These are phyloP conservation scores for Pangasianodon gigas DNA, from an alignment of 2,113 vertebrate genomes.

Conservation along the genomic window DNA sequence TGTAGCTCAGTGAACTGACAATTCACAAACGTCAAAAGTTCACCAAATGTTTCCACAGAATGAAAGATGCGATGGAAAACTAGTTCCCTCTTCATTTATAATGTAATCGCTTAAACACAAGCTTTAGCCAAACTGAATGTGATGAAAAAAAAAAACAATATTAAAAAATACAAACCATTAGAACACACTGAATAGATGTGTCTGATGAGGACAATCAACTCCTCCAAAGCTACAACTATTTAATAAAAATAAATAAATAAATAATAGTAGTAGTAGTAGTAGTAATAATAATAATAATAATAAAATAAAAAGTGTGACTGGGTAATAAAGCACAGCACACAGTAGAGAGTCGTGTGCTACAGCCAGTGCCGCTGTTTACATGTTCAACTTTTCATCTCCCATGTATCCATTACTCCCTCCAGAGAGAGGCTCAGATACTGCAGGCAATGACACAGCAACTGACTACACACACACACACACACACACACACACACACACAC, in stretches of 20 bases:
- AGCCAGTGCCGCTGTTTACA: conserved; percentile 17
- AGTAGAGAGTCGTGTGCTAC: conserved; percentile 16
- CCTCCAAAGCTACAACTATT: neutral
- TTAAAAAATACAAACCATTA: neutral
- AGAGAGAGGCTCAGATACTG: conserved; percentile 34
- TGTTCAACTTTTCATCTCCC: conserved; percentile 26
- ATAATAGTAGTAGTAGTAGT: no score
- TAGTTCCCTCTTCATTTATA: neutral
- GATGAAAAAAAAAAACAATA: neutral
- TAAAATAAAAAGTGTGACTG: neutral
- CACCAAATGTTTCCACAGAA: neutral
- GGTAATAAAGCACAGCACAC: conserved; percentile 12
- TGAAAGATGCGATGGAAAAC: neutral
- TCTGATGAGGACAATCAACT: neutral
- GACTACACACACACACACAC: neutral
- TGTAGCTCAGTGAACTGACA: neutral
- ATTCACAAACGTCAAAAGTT: neutral
- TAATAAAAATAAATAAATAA: neutral
- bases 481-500: conserved; percentile 21
- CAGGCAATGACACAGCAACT: conserved; percentile 29
- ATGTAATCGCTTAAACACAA: neutral
- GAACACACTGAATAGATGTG: neutral
- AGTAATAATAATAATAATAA: neutral
- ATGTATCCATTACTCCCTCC: conserved; percentile 37
- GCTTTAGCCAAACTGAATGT: no score